Percentiles rank a stretch among this genome's conserved stretches.
Evolutionary conservation across 2,797 vertebrate genomes (phyloP).

Genomic region (Coreius guichenoti): DNA sequence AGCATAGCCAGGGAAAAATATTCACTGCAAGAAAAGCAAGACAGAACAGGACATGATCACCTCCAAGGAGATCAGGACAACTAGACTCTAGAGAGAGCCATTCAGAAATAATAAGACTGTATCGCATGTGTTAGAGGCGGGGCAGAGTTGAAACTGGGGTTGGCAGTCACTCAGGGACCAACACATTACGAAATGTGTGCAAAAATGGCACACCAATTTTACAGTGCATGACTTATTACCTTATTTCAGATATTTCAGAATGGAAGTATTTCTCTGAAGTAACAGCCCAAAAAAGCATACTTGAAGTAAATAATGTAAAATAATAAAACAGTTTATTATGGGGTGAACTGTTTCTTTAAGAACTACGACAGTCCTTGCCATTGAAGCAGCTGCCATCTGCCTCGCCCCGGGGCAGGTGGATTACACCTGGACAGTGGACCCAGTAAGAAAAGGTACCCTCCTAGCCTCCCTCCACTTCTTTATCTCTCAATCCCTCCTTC

Average conservation of each 20-base stretch:
- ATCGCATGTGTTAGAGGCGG: neutral
- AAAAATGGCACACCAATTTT: neutral
- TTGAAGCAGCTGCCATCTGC: slow-evolving; percentile 37
- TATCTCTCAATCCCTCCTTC: slow-evolving; percentile 16
- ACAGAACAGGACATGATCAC: neutral
- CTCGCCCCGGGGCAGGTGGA: slow-evolving; percentile 37
- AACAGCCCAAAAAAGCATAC: neutral
- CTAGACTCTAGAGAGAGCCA: neutral
- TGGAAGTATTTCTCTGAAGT: neutral
- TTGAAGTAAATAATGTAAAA: neutral
- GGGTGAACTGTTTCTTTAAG: slow-evolving; percentile 32
- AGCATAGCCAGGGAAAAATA: neutral
- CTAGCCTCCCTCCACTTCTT: slow-evolving; percentile 12
- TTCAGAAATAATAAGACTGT: slow-evolving; percentile 4
- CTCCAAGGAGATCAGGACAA: neutral
- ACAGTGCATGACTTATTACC: neutral
- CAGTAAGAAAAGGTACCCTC: neutral
- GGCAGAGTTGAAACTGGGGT: neutral
- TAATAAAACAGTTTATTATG: neutral
- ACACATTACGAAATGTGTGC: neutral
- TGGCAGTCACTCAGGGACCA: neutral
- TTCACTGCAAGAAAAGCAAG: neutral
- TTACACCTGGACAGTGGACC: slow-evolving; percentile 41
- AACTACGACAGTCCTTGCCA: neutral
- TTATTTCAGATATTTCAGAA: no score